Evolutionary conservation across 2,888 invertebrate genomes (phyloP), one percentile per base, ranked within the genome.

Genomic region (Euzophera pinguis): DNA sequence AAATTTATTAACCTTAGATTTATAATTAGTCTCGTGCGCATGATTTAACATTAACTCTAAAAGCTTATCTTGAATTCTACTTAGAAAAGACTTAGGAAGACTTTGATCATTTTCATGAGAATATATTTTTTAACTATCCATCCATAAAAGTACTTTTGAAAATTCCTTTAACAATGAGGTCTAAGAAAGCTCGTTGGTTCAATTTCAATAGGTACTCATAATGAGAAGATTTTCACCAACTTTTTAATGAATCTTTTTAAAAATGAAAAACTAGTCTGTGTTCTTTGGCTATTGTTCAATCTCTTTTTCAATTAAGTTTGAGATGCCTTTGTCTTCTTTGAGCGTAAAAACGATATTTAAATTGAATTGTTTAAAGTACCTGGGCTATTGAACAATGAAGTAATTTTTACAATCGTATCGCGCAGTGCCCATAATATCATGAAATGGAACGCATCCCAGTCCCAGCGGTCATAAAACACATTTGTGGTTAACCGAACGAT

Each of bases 401-500:
- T 53, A 56, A 58, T 56, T 57, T 55, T 52, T 56, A 39, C 32
- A 29, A 52, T 52, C 52, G 56, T 42, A 57, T 29, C 47, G 58
- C 58, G 61, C 3, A 14, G 16, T 16, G 39, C 61, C 60, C 57
- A 50, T 54, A 53, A 54, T 58, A 61, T 59, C 61, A 63, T 52
- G 60, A 61, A 60, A 58, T 51, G 60, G 63, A 63, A 64, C 63
- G 63, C 58, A 63, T 50, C 58, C 61, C n/a, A n/a, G n/a, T n/a
- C n/a, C 61, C 22, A 63, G 53, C 55, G 58, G 57, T 64, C 62
- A 67, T 71, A 72, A 73, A 76, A 72, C 59, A 65, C 69, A 71
- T 77, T 81, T 78, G 84, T 69, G 84, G 86, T 80, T 72, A 71
- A 73, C 78, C 78, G 60, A 72, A 73, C 72, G 65, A 80, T 81